A percentile compares a stretch with the other conserved stretches of the same genome.
Conservation (phyloP, 2,888 invertebrate genomes). For the Rotaria macrura region DNA sequence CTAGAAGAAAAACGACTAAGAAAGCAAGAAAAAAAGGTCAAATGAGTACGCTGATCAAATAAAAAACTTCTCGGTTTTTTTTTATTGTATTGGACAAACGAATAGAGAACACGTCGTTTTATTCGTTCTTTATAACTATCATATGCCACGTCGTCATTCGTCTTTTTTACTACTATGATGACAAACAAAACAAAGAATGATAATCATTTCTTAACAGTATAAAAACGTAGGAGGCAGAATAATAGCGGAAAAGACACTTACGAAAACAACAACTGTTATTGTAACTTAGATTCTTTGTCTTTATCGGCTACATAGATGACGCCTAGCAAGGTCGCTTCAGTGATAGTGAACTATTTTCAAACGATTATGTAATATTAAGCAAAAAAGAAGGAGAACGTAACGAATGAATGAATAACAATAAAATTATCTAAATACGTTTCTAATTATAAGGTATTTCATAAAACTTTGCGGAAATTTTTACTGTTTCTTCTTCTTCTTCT, state of each 20-base stretch:
- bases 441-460: neutral
- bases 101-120: neutral
- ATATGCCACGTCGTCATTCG: constrained; percentile 12
- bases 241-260: neutral
- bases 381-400: neutral
- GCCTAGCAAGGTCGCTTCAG: neutral
- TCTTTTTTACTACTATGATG: neutral
- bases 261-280: neutral
- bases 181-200: neutral
- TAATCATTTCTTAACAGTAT: neutral
- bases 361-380: neutral
- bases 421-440: neutral
- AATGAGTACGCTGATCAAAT: neutral
- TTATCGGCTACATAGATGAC: neutral
- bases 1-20: neutral
- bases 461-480: neutral
- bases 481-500: too few species aligned
- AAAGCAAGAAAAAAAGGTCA: neutral
- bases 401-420: neutral
- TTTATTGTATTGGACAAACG: neutral
- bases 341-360: neutral
- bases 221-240: neutral
- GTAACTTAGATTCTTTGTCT: neutral
- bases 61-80: neutral
- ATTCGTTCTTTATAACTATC: neutral